These are phyloP conservation scores for Mermis nigrescens DNA, from an alignment of 2,888 invertebrate species.

Conservation along the genomic window DNA sequence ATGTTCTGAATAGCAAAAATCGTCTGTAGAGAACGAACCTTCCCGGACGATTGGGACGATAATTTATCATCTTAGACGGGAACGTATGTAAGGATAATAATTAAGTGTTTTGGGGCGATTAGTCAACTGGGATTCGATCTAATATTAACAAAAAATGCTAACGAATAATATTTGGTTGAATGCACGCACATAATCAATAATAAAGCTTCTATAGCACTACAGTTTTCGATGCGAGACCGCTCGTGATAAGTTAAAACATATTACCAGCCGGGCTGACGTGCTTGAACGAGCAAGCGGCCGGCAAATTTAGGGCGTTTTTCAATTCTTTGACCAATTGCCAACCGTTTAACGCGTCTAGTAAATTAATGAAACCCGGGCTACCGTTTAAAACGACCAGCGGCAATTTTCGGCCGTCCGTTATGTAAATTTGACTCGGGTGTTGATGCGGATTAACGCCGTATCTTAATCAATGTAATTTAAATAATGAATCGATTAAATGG, in stretches of 20 bases:
- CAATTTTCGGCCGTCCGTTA: slow-evolving; percentile 41
- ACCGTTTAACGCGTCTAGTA: slow-evolving; percentile 87
- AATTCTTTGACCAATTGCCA: slow-evolving; percentile 87
- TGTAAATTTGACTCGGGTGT: slow-evolving; percentile 15
- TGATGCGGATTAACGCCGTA: slow-evolving; percentile 98
- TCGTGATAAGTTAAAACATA: slow-evolving; percentile 6
- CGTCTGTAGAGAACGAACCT: no score
- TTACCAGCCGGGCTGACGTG: slow-evolving; percentile 81
- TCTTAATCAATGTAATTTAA: no score
- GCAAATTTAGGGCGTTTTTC: slow-evolving; percentile 53
- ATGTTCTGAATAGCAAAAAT: no score
- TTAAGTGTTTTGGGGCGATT: no score
- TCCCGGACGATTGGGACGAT: no score
- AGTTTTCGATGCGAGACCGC: neutral
- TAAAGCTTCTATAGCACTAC: no score
- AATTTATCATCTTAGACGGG: no score
- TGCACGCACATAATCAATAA: no score
- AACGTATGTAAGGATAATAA: no score
- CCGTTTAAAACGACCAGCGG: slow-evolving; percentile 74
- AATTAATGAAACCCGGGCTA: slow-evolving; percentile 86
- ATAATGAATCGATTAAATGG: slow-evolving; percentile 47
- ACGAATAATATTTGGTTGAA: no score
- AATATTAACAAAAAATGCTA: no score
- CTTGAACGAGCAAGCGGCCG: slow-evolving; percentile 89
- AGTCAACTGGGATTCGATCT: no score